Percentiles rank a stretch among this genome's conserved stretches.
Evolutionary conservation across 2,888 invertebrate genomes (phyloP).

Genomic region (Sabatieria punctata): DNA sequence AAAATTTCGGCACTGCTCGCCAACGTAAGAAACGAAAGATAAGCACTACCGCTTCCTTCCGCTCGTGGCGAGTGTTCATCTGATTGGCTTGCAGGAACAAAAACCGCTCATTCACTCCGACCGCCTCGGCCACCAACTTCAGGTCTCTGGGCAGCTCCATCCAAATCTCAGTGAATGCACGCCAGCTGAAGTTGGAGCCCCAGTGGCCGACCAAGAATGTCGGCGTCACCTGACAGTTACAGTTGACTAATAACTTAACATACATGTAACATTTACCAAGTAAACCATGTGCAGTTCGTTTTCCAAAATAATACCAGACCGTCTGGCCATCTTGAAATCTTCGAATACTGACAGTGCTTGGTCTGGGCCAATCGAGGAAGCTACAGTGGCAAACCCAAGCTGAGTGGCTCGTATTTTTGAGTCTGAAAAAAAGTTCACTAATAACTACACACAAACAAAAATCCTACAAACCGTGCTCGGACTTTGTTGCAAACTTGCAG

Average conservation of each 20-base stretch:
- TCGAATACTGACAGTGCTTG: slow-evolving; percentile 72
- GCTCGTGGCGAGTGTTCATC: background rate
- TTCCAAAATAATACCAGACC: slow-evolving; percentile 51
- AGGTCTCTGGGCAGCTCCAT: slow-evolving; percentile 57
- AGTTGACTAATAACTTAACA: background rate
- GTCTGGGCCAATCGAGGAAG: slow-evolving; percentile 81
- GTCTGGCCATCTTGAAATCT: slow-evolving; percentile 71
- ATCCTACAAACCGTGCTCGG: too few relatives aligned
- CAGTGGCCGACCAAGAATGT: slow-evolving; percentile 65
- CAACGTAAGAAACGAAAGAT: too few relatives aligned
- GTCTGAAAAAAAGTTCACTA: slow-evolving; percentile 10
- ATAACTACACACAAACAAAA: background rate
- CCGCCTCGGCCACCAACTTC: slow-evolving; percentile 64
- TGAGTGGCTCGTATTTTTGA: slow-evolving; percentile 46
- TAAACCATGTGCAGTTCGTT: slow-evolving; percentile 88
- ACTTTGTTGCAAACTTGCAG: too few relatives aligned
- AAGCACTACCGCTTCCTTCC: background rate
- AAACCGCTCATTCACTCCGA: slow-evolving; percentile 1
- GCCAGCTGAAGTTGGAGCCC: slow-evolving; percentile 51
- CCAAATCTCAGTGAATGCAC: slow-evolving; percentile 53
- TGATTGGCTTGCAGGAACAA: background rate
- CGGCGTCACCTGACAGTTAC: slow-evolving; percentile 50
- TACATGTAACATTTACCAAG: slow-evolving; percentile 43
- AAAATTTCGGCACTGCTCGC: too few relatives aligned
- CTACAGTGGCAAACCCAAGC: slow-evolving; percentile 73